A percentile compares a stretch with the other conserved stretches of the same genome.
Evolutionary conservation across 2,113 vertebrate genomes (phyloP).

Genomic region (Centropus bengalensis): DNA sequence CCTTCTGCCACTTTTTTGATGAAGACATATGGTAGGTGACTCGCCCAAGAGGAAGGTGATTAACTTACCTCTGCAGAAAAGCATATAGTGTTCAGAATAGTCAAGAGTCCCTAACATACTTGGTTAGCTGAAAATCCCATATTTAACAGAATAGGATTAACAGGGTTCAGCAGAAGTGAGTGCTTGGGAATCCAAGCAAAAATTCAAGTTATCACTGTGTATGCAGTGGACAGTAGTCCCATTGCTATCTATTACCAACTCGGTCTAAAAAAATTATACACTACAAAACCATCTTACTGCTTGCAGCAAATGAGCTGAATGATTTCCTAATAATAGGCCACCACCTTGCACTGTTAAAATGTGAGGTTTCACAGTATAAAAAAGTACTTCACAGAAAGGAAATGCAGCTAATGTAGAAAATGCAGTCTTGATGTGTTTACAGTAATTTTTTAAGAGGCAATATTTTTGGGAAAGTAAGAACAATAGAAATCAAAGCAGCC

Average conservation of each 20-base stretch:
- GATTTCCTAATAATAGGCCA: constrained; percentile 45
- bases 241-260: constrained; percentile 23
- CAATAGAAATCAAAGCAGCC: constrained; percentile 52
- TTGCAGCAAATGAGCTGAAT: constrained; percentile 50
- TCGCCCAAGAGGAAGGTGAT: neutral
- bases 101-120: constrained; percentile 3
- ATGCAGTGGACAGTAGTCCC: constrained; percentile 16
- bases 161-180: neutral
- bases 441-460: constrained; percentile 44
- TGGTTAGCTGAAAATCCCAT: constrained; percentile 24
- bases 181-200: constrained; percentile 65
- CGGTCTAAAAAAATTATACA: constrained; percentile 35
- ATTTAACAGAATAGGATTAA: neutral
- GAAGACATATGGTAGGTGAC: neutral
- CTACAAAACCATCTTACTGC: constrained; percentile 59
- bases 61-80: constrained; percentile 9
- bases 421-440: constrained; percentile 6
- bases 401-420: constrained; percentile 50
- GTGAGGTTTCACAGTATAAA: constrained; percentile 64
- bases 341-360: constrained; percentile 55
- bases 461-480: constrained; percentile 39
- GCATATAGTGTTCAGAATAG: neutral
- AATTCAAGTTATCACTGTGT: constrained; percentile 59
- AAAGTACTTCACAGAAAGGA: constrained; percentile 50
- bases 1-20: neutral